Conservation (phyloP, 2,113 vertebrate species). For the Origma solitaria region DNA sequence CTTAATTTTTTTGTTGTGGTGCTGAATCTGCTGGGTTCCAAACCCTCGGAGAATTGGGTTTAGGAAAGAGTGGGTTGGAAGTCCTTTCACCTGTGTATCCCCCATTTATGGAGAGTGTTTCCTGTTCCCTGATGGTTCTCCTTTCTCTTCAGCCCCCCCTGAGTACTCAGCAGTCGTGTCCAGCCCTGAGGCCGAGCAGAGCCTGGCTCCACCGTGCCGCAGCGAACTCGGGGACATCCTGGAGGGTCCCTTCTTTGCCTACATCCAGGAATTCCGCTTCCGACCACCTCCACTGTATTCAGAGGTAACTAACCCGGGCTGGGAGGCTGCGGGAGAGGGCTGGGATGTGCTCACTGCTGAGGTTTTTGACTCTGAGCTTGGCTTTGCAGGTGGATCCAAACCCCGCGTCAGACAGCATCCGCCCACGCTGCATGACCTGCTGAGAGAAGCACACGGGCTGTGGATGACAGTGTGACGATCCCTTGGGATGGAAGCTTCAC, state of each 20-base stretch:
- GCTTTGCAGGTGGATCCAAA: conserved; percentile 86
- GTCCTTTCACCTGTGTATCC: fast-evolving
- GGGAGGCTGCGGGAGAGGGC: background rate
- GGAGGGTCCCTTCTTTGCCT: conserved; percentile 84
- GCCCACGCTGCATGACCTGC: conserved; percentile 93
- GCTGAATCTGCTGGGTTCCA: background rate
- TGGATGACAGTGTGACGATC: background rate
- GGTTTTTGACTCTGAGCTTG: background rate
- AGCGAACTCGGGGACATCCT: conserved; percentile 69
- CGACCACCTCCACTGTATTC: conserved; percentile 90
- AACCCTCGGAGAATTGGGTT: background rate
- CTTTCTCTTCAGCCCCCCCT: conserved; percentile 81
- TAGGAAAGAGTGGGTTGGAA: background rate
- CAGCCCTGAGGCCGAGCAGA: conserved; percentile 65
- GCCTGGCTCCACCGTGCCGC: conserved; percentile 18
- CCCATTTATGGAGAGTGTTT: background rate
- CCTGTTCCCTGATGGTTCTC: background rate
- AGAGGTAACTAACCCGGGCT: conserved; percentile 73
- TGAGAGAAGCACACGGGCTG: conserved; percentile 66
- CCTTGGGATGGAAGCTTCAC: background rate
- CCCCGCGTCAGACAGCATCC: conserved; percentile 70
- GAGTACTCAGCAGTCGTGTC: conserved; percentile 86
- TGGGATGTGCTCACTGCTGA: fast-evolving
- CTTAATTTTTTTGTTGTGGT: background rate
- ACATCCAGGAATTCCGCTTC: conserved; percentile 91